A percentile compares a stretch with the other conserved stretches of the same genome.
Evolutionary conservation across 2,888 invertebrate genomes (phyloP).

Genomic region (Pachymerium ferrugineum): DNA sequence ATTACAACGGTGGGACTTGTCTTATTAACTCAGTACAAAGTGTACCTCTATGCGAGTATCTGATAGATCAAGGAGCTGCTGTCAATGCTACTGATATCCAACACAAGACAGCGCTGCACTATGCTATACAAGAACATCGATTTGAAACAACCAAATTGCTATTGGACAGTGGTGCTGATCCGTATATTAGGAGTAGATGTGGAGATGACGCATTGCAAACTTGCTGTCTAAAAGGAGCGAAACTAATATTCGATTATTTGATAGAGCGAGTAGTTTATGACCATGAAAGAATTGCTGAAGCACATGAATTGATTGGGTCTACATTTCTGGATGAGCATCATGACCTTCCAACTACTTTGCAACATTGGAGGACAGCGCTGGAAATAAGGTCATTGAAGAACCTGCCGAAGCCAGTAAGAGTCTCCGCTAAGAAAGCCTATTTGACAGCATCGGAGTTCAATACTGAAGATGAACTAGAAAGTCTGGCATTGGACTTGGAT

Average conservation of each 20-base stretch:
- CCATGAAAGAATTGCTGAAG: conserved; percentile 68
- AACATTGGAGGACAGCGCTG: conserved; percentile 75
- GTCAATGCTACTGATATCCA: conserved; percentile 85
- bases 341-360: conserved; percentile 55
- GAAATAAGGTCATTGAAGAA: conserved; percentile 53
- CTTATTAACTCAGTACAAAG: conserved; percentile 89
- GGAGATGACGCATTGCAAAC: conserved; percentile 86
- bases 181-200: conserved; percentile 66
- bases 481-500: conserved; percentile 72
- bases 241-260: conserved; percentile 56
- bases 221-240: conserved; percentile 68
- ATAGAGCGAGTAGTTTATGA: conserved; percentile 59
- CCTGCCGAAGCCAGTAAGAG: conserved; percentile 41
- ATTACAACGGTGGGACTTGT: conserved; percentile 88
- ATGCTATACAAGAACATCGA: conserved; percentile 67
- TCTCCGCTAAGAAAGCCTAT: conserved; percentile 59
- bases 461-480: conserved; percentile 62
- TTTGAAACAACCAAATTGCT: conserved; percentile 76
- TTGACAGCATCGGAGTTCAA: conserved; percentile 68
- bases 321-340: conserved; percentile 73
- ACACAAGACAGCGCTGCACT: conserved; percentile 84
- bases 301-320: conserved; percentile 79
- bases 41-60: conserved; percentile 68
- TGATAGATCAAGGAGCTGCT: conserved; percentile 71
- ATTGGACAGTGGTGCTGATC: conserved; percentile 72